Evolutionary conservation across 2,888 invertebrate genomes (phyloP), one percentile per base, ranked within the genome.

Genomic region (Phrixothrix hirtus): DNA sequence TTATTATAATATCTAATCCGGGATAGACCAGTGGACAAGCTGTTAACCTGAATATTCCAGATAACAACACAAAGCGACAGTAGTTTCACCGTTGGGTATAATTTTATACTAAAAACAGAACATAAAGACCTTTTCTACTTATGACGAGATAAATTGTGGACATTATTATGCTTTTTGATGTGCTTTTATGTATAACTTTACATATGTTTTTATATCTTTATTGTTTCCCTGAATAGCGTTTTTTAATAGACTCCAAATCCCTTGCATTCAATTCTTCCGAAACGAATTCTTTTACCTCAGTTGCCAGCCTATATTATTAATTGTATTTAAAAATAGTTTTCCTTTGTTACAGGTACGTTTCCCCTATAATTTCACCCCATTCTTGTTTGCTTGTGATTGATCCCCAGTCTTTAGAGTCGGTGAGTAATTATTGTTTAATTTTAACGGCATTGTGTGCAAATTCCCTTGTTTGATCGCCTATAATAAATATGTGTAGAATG

Each of bases 21-120:
- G 48, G 42, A 47, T 44, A 44, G 39, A 37, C 27, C 48, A 49
- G 53, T 49, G 54, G 54, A 54, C 54, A 54, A 44, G 49, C 54
- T 49, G 44, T 49, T 54, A 54, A 54, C 54, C 54, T 54, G 54
- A 54, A 54, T 53, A 53, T 54, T 48, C 49, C 35, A 49, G 46
- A 54, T 54, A 54, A 54, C 48, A 45, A 41, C 53, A 44, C 53
- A 53, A 46, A 42, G 53, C 47, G 26, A 43, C 47, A 43, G 37
- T 53, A 47, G 53, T 48, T 48, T 53, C 46, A 21, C 53, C 53
- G 41, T 32, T 30, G 53, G 53, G 53, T 47, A 48, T 46, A 53
- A 48, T 53, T 53, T 48, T 34, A 39, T 44, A 43, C 53, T 53
- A 53, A 53, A 53, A 53, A 48, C 47, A 38, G 47, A 39, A 38